Base-by-base conservation (phyloP, 2,888 invertebrate species). In the Muschampia staudingeri region DNA sequence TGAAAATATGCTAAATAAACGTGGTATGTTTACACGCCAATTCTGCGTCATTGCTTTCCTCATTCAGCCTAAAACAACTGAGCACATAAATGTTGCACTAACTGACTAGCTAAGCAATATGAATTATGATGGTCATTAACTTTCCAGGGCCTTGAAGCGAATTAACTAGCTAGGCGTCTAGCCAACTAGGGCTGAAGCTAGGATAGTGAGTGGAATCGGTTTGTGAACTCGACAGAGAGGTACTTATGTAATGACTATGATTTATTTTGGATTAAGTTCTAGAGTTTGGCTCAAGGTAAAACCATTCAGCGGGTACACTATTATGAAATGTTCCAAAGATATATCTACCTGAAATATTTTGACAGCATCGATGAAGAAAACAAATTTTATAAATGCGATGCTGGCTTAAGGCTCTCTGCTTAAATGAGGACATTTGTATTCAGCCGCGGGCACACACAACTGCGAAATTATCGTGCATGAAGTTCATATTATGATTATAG, bases 401-500 rank as follows among this genome's bases (percentile, higher is more conserved):
- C 14, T 34, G 61, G 19, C 19, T 34, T 37, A 34, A 80, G 75
- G 11, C 16, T n/a, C 19, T 34, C 48, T 19, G 52, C 44, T 48
- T 56, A 75, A 80, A 69, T 69, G 40, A 25, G 80, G 30, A 30
- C 11, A 75, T 80, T 61, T 70, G 76, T 80, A 80, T 80, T 80
- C 80, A 44, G 56, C 70, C 44, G 69, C n/a, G 69, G 70, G 65
- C 65, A 65, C 40, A 52, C 76, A 72, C 61, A 76, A 76, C 48
- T 71, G 65, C 40, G 70, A 81, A 71, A 84, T 88, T 89, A 89
- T 91, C 90, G 40, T 71, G 61, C 70, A 76, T 61, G 78, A 71
- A 70, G 91, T 91, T 90, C 80, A 88, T 91, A 90, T 89, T 82
- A 86, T 85, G 84, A 90, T 91, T 90, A 91, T 88, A 84, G 89